These are phyloP conservation scores for Chaetogeoica ovagalla DNA, from an alignment of 2,888 invertebrate genomes.

Conservation along the genomic window DNA sequence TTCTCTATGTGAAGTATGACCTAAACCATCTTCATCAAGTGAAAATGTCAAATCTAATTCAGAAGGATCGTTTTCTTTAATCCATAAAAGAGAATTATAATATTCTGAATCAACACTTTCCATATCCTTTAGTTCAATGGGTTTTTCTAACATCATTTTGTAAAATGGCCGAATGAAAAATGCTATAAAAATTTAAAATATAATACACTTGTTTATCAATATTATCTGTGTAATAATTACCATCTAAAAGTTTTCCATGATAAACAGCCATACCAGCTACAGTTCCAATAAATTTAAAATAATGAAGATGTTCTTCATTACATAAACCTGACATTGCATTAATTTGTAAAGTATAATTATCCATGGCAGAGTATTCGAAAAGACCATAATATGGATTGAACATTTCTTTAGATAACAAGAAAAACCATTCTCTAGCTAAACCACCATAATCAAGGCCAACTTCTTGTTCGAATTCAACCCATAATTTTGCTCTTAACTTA, in stretches of 20 bases:
- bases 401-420: constrained; percentile 97
- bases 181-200: constrained; percentile 65
- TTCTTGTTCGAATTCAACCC: constrained; percentile 99
- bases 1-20: constrained; percentile 88
- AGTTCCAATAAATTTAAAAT: constrained; percentile 97
- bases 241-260: constrained; percentile 96
- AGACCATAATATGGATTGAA: constrained; percentile 99
- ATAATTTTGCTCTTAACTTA: constrained; percentile 92
- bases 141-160: constrained; percentile 98
- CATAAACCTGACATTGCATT: constrained; percentile 97
- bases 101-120: constrained; percentile 99
- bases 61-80: constrained; percentile 93
- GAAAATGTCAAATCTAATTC: constrained; percentile 93
- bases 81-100: constrained; percentile 95
- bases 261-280: constrained; percentile 99
- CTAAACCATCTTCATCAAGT: constrained; percentile 95
- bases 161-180: constrained; percentile 99
- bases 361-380: constrained; percentile 99
- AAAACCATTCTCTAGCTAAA: constrained; percentile 97
- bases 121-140: constrained; percentile 95
- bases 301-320: constrained; percentile 96
- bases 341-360: constrained; percentile 98
- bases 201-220: not conserved
- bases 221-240: constrained; percentile 62
- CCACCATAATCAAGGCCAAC: constrained; percentile 96